phyloP scores from a whole-genome alignment of 2,113 vertebrate species.

The Actenoides lindsayi region DNA sequence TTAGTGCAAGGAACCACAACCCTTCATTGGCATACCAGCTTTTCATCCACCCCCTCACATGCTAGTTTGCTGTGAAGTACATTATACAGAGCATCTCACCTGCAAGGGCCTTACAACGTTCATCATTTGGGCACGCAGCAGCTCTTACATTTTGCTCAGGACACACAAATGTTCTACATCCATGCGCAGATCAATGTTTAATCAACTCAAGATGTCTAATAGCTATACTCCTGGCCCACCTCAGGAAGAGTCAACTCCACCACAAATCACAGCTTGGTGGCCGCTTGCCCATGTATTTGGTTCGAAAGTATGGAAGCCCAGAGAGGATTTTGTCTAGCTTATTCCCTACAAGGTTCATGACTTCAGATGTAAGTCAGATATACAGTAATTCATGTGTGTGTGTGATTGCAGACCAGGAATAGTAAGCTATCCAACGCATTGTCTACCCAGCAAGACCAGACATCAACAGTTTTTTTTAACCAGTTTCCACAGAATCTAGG shows the following conservation, averaged over 20 bases:
- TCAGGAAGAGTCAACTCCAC: not conserved
- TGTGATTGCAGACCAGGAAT: not conserved
- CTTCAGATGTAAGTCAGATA: not conserved
- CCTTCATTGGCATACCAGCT: rapidly evolving
- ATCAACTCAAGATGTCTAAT: not conserved
- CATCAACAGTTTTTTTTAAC: not conserved
- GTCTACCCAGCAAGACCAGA: not conserved
- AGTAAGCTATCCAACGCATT: not conserved
- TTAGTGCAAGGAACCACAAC: not conserved
- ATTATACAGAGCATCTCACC: not conserved
- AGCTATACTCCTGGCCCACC: not conserved
- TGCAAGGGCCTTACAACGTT: not conserved
- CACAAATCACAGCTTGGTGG: not conserved
- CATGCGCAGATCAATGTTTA: not conserved
- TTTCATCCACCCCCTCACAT: too few species aligned
- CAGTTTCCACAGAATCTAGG: not conserved
- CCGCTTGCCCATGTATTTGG: not conserved
- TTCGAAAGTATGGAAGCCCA: not conserved
- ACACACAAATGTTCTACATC: not conserved
- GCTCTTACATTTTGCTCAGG: not conserved
- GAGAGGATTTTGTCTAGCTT: not conserved
- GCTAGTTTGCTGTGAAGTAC: not conserved
- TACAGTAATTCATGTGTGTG: not conserved
- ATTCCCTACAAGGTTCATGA: not conserved
- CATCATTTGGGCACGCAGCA: not conserved